Evolutionary conservation across 1,140 invertebrate species (phyloP).

Genomic region (Proctacanthus coquilletti): DNA sequence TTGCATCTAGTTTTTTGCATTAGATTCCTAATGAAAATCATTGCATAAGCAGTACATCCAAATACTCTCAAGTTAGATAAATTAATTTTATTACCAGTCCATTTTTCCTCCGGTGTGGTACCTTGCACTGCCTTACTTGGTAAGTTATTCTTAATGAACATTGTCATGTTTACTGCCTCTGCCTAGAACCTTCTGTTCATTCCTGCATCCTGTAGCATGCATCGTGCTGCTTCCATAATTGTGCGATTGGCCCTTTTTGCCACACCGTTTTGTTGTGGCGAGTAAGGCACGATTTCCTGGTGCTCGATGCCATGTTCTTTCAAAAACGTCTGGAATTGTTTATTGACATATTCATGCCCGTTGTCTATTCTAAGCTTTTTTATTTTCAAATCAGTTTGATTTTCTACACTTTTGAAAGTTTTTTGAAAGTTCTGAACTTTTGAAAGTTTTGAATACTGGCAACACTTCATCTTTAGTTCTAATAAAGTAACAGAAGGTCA

Average conservation of each 20-base stretch:
- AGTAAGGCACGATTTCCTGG: slow-evolving; percentile 21
- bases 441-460: too few species aligned
- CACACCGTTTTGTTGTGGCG: slow-evolving; percentile 28
- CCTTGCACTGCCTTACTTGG: slow-evolving; percentile 1
- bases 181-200: slow-evolving; percentile 10
- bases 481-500: too few species aligned
- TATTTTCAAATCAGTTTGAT: slow-evolving; percentile 12
- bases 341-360: slow-evolving; percentile 23
- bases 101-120: slow-evolving; percentile 25
- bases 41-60: too few species aligned
- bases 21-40: too few species aligned
- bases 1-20: too few species aligned
- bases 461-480: too few species aligned
- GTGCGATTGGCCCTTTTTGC: slow-evolving; percentile 7
- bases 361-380: slow-evolving; percentile 22
- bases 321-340: slow-evolving; percentile 10
- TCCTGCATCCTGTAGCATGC: slow-evolving; percentile 4
- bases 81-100: slow-evolving; percentile 22
- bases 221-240: slow-evolving; percentile 4
- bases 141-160: slow-evolving; percentile 6
- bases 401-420: too few species aligned
- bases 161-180: slow-evolving; percentile 10
- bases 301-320: slow-evolving; percentile 17
- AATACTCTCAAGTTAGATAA: slow-evolving; percentile 26
- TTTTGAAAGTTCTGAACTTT: too few species aligned